Evolutionary conservation across 1,140 invertebrate genomes (phyloP).

Genomic region (Drosophila lini): DNA sequence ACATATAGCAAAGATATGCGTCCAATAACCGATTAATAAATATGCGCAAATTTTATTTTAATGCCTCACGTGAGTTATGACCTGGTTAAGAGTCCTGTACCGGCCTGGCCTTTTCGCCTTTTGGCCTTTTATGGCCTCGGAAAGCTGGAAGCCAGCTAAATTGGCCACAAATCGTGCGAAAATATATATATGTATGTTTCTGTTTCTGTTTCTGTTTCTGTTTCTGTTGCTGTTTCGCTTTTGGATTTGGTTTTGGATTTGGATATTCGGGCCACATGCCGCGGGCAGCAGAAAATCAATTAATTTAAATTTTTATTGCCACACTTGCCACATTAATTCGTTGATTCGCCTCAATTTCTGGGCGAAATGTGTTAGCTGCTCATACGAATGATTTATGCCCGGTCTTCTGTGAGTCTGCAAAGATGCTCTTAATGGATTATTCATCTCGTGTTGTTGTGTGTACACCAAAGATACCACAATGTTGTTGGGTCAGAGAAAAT

Average conservation of each 20-base stretch:
- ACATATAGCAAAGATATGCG: slow-evolving; percentile 3
- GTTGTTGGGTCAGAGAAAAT: neutral
- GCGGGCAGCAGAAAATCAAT: slow-evolving; percentile 60
- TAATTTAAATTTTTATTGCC: slow-evolving; percentile 76
- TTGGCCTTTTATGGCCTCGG: slow-evolving; percentile 45
- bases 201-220: slow-evolving; percentile 10
- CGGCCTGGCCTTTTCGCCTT: slow-evolving; percentile 1
- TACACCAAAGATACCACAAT: too few species aligned
- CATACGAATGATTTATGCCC: slow-evolving; percentile 37
- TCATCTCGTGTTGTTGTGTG: slow-evolving; percentile 10
- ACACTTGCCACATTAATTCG: slow-evolving; percentile 56
- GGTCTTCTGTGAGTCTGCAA: slow-evolving; percentile 27
- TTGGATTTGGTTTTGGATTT: neutral
- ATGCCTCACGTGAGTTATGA: slow-evolving; percentile 57
- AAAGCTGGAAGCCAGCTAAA: slow-evolving; percentile 34
- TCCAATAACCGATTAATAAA: slow-evolving; percentile 71
- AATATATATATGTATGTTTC: slow-evolving; percentile 18
- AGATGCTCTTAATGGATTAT: slow-evolving; percentile 46
- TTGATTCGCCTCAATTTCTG: slow-evolving; percentile 49
- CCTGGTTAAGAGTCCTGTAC: slow-evolving; percentile 33
- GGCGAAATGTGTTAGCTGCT: slow-evolving; percentile 38
- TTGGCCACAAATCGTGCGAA: slow-evolving; percentile 69
- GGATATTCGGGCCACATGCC: slow-evolving; percentile 31
- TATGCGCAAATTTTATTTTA: slow-evolving; percentile 69
- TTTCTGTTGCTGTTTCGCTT: slow-evolving; percentile 12